These are phyloP conservation scores for Pluvialis apricaria DNA, from an alignment of 2,113 vertebrate species.

Conservation along the genomic window DNA sequence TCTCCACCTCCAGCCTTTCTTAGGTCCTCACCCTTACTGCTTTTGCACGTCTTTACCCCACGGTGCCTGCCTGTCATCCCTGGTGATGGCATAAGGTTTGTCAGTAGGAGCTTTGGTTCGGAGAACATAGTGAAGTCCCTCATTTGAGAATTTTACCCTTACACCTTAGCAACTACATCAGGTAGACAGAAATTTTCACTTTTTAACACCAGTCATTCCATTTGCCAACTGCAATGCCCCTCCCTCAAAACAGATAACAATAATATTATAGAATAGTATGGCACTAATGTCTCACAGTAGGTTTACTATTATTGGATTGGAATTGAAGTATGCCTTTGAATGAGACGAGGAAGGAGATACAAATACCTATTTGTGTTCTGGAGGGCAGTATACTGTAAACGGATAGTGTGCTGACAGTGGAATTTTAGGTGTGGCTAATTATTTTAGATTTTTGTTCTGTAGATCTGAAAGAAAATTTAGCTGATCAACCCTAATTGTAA, in stretches of 20 bases:
- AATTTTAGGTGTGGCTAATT: not conserved
- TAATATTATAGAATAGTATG: not conserved
- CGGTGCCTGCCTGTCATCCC: not conserved
- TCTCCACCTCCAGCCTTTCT: not conserved
- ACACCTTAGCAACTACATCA: not conserved
- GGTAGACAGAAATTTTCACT: not conserved
- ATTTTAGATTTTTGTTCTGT: not conserved
- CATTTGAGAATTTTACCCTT: not conserved
- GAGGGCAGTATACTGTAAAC: not conserved
- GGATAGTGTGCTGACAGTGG: not conserved
- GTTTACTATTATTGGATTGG: not conserved
- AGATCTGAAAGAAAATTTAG: not conserved
- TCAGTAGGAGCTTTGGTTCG: not conserved
- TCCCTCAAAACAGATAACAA: not conserved
- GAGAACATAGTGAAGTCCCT: not conserved
- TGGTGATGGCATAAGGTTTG: not conserved
- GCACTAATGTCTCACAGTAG: not conserved
- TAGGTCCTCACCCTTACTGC: not conserved
- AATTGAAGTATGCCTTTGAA: not conserved
- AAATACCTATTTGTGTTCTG: not conserved
- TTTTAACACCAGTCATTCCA: not conserved
- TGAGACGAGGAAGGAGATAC: not conserved
- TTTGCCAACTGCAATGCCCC: not conserved
- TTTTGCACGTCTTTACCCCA: not conserved
- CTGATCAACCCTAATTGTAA: not conserved